Evolutionary conservation across 64 coral and sea anemone species (phyloP).

Genomic region (Pocillopora damicornis): DNA sequence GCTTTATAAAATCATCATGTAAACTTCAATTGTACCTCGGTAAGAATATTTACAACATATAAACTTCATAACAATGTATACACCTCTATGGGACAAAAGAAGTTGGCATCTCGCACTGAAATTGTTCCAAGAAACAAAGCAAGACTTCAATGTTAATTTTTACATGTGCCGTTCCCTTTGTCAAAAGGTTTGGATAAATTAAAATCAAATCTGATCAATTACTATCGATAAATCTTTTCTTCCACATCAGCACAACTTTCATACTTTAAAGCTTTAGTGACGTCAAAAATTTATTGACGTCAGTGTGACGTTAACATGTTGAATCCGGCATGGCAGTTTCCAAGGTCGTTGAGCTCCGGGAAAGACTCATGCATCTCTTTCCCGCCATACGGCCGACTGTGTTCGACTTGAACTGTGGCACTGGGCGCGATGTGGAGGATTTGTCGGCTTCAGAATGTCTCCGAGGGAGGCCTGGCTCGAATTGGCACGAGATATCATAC

Average conservation of each 20-base stretch:
- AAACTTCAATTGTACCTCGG: background rate
- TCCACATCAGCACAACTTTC: background rate
- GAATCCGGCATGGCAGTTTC: conserved; percentile 11
- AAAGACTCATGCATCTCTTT: conserved; percentile 28
- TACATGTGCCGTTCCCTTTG: no score
- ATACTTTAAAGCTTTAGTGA: background rate
- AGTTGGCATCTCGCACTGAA: no score
- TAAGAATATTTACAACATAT: conserved; percentile 35
- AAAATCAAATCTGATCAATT: background rate
- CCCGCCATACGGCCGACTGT: conserved; percentile 48
- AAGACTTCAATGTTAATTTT: no score
- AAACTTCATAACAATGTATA: background rate
- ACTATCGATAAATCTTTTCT: background rate
- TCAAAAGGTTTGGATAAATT: no score
- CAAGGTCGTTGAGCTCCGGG: conserved; percentile 20
- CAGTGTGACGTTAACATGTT: conserved; percentile 12
- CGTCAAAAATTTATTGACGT: background rate
- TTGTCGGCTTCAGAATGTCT: conserved; percentile 78
- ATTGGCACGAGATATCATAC: conserved; percentile 81
- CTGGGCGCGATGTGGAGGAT: conserved; percentile 35
- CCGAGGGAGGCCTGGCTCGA: conserved; percentile 70
- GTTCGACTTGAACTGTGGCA: conserved; percentile 60
- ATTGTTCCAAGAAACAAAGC: no score
- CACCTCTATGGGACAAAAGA: background rate
- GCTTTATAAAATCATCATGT: conserved; percentile 17